Evolutionary conservation across 2,888 invertebrate genomes (phyloP), one percentile per base, ranked within the genome.

Genomic region (Bruchidius siliquastri): DNA sequence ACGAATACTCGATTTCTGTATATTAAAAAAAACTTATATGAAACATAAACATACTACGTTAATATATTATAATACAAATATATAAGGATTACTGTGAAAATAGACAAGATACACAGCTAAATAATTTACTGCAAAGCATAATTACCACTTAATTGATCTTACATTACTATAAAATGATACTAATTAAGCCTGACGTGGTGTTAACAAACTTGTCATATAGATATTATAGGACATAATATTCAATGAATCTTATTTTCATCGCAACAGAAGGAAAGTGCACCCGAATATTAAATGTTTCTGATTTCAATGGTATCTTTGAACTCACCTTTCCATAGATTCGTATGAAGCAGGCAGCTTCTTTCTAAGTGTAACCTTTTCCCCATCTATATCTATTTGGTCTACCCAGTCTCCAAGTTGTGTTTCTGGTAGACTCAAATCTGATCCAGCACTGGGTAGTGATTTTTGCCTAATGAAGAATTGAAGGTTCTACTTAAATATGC

Each of bases 381-480:
- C 91, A 77, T 92, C 92, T 68, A 92, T 89, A 69, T 91, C 90
- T 10, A 92, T 88, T 67, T 90, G 89, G 69, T 89, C 88, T 1
- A 90, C 90, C 91, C 92, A 91, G 81, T 90, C 90, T 0, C 72
- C 77, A 21, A 89, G 80, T 71, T 83, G 81, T 6, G 87, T 87
- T 79, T 91, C 91, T 0, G 89, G 89, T 66, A 90, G 86, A 80
- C 91, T 91, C n/a, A 90, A 85, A 77, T 93, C 93, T 0, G 91
- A 91, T 74, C 91, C 90, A 21, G 92, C 92, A 82, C 94, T 94
- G 0, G 95, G 95, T 79, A 95, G 86, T 6, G 94, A 95, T 71
- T 92, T 92, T 89, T 95, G 95, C 18, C 93, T 89, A 82, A 49
- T 1, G 49, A 49, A 26, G 8, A 49, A 49, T 49, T 49, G 13